Base-by-base conservation (phyloP, 1,140 invertebrate genomes). In the Pogonomyrmex barbatus region DNA sequence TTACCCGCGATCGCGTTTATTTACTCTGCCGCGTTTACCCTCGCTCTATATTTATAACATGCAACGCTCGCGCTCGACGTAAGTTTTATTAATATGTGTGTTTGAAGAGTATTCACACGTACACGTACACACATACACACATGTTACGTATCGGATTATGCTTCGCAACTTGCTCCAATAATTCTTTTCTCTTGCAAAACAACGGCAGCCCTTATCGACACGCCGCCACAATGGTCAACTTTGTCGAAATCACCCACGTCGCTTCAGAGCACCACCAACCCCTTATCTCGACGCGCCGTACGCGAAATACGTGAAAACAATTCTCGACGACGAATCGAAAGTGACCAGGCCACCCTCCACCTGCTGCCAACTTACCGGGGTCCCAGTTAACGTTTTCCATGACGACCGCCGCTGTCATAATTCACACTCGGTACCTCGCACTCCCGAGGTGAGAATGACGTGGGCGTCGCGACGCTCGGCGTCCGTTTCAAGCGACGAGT, bases 341-440 rank as follows among this genome's bases (percentile, higher is more conserved):
- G 9, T 60, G 58, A 6, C 33, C 39, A 14, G 10, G 2, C 3
- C 14, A n/a, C n/a, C 30, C 12, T 78, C 5, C 10, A 30, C 17
- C 6, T 6, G 4, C 47, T 2, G 17, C n/a, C 33, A 58, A 88
- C 94, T 96, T 93, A 96, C 96, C 95, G 92, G 96, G 96, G 95
- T 96, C 96, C 96, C 96, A 96, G 93, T 96, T 96, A 83, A 95
- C 94, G 91, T 96, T 96, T 86, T 96, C 95, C 95, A 96, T 96
- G 94, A 96, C 94, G 92, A 96, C 94, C 93, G 93, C 95, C 93
- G 95, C 95, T 94, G 95, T 96, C 96, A 96, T 96, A 93, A 93
- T 95, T 93, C 88, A 89, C 83, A 73, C 87, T 65, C 58, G 63
- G 78, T 17, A 36, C 30, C 45, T 58, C 58, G 63, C 56, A 47